These are phyloP conservation scores for Pammene aurita DNA, from an alignment of 2,888 invertebrate genomes.

Conservation along the genomic window DNA sequence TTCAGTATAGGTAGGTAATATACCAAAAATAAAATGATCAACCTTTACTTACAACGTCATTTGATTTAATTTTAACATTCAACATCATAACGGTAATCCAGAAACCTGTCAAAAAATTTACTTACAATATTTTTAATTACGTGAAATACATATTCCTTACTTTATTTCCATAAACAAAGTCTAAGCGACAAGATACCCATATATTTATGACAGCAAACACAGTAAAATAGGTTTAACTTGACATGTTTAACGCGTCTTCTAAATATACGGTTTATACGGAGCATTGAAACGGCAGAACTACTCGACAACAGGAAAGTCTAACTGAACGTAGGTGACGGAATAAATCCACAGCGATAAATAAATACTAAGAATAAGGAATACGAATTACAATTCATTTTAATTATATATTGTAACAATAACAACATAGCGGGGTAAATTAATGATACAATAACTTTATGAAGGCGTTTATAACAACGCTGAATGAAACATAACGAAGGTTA, in stretches of 20 bases:
- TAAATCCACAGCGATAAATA: constrained; percentile 1
- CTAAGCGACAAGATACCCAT: neutral
- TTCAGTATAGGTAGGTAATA: too few relatives aligned
- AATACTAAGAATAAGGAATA: constrained; percentile 5
- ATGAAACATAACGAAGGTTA: constrained; percentile 20
- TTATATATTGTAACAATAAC: too few relatives aligned
- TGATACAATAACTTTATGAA: neutral
- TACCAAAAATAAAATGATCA: too few relatives aligned
- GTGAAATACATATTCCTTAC: too few relatives aligned
- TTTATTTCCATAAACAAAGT: too few relatives aligned
- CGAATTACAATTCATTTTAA: neutral
- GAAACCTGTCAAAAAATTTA: too few relatives aligned
- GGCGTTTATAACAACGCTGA: constrained; percentile 8
- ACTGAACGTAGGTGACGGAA: neutral
- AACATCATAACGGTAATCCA: too few relatives aligned
- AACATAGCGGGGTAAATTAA: neutral
- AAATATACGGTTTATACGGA: constrained; percentile 15
- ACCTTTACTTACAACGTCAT: too few relatives aligned
- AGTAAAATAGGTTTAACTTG: constrained; percentile 24
- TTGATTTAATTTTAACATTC: too few relatives aligned
- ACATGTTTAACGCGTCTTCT: neutral
- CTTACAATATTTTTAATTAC: too few relatives aligned
- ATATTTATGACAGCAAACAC: constrained; percentile 5
- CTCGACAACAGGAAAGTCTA: constrained; percentile 20
- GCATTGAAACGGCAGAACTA: neutral